Conservation (phyloP, 1,140 invertebrate genomes). For the Atopsyche davidsoni region DNA sequence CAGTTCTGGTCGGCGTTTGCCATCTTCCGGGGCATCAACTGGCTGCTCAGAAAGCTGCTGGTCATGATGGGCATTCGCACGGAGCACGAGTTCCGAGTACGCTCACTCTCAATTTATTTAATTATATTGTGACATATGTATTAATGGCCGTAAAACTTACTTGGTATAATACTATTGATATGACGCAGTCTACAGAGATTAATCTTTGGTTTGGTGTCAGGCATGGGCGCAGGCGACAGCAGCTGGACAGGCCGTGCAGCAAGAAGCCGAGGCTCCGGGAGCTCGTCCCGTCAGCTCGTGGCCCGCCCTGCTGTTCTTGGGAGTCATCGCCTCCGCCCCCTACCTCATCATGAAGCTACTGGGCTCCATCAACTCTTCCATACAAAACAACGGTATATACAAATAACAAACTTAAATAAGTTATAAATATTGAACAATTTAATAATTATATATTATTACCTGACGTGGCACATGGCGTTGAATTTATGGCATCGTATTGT, state of each 20-base stretch:
- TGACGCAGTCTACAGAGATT: no score
- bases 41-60: conserved; percentile 70
- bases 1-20: conserved; percentile 82
- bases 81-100: conserved; percentile 44
- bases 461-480: no score
- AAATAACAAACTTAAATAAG: neutral
- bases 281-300: conserved; percentile 51
- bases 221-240: conserved; percentile 56
- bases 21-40: conserved; percentile 69
- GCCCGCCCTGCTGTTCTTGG: conserved; percentile 76
- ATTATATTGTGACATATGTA: neutral
- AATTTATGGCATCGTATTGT: no score
- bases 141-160: no score
- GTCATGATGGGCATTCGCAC: conserved; percentile 58
- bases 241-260: conserved; percentile 43
- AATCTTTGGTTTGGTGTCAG: conserved; percentile 22
- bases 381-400: conserved; percentile 48
- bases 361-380: conserved; percentile 50
- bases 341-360: conserved; percentile 87
- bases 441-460: no score
- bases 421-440: neutral
- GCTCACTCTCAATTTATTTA: neutral
- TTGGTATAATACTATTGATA: no score
- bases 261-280: conserved; percentile 33
- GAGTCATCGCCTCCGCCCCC: conserved; percentile 80